A percentile compares a stretch with the other conserved stretches of the same genome.
Evolutionary conservation across 2,113 vertebrate genomes (phyloP).

Genomic region (Turnix velox): DNA sequence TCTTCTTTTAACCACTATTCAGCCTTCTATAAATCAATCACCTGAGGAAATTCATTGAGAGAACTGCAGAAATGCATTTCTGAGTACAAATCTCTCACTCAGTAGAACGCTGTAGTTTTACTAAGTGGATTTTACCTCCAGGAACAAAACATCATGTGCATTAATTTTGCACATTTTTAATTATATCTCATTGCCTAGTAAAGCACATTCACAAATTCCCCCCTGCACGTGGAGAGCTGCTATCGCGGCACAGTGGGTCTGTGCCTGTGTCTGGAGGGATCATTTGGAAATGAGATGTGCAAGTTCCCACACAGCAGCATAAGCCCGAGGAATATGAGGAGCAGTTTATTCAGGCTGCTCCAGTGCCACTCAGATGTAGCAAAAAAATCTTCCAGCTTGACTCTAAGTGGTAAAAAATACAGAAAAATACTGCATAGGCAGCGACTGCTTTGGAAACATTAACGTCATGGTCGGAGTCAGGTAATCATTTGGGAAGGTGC

Average conservation of each 20-base stretch:
- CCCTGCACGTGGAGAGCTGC: not conserved
- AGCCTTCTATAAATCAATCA: constrained; percentile 20
- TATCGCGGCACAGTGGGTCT: not conserved
- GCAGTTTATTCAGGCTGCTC: not conserved
- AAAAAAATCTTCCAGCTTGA: not conserved
- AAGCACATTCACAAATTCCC: not conserved
- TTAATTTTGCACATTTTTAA: not conserved
- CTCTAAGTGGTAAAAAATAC: not conserved
- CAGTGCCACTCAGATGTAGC: not conserved
- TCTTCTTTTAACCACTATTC: constrained; percentile 15
- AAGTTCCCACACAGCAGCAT: not conserved
- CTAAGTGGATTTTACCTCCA: not conserved
- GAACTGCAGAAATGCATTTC: constrained; percentile 23
- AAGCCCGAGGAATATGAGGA: not conserved
- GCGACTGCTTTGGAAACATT: not conserved
- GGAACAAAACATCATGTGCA: not conserved
- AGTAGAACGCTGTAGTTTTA: not conserved
- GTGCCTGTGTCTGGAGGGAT: not conserved
- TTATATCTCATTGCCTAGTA: not conserved
- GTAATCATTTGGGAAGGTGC: not conserved
- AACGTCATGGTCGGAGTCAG: accelerated
- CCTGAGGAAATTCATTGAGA: constrained; percentile 12
- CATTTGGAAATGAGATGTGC: not conserved
- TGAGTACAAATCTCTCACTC: not conserved
- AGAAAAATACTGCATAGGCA: not conserved